Evolutionary conservation across 2,113 vertebrate genomes (phyloP), one percentile per base, ranked within the genome.

Genomic region (Actenoides lindsayi): DNA sequence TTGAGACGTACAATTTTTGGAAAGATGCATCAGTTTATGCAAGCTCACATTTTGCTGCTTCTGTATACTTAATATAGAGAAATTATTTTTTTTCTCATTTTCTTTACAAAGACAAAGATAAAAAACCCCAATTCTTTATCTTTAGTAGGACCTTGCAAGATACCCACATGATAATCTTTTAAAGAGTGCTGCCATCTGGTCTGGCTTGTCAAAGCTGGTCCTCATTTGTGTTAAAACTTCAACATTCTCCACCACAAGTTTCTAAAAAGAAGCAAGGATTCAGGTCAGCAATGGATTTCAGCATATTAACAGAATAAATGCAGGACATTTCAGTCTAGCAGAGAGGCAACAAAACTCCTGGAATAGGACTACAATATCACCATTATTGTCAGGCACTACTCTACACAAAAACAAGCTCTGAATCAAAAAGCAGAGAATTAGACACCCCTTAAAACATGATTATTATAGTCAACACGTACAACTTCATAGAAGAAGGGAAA

Each of bases 201-300:
- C 99, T 18, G 99, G 99, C 97, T 99, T 99, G 98, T 99, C 99
- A 9, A 99, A 99, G 98, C 99, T 99, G 90, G 99, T 99, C 98
- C 99, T 99, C 99, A 99, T 99, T 97, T 99, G 99, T 91, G 99
- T 99, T 95, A 99, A 95, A 77, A 99, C 99, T 96, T 99, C 99
- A 97, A 99, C 98, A 4, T 99, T 99, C 87, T 99, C 99, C 83
- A 99, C 99, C 94, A 99, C 99, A 93, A 99, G 98, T 99, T 99
- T 99, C 99, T 99, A 62, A 33, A 95, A 86, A 89, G 51, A 90
- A 87, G 62, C 41, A 96, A 95, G 35, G 83, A 75, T 65, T 82
- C 71, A 86, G 44, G 79, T 98, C 90, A 98, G 90, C 60, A 65
- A 83, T 2, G 80, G 48, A 81, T 42, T 82, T 81, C 63, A 79